These are phyloP conservation scores for Antennarius striatus DNA, from an alignment of 2,113 vertebrate genomes.

Conservation along the genomic window DNA sequence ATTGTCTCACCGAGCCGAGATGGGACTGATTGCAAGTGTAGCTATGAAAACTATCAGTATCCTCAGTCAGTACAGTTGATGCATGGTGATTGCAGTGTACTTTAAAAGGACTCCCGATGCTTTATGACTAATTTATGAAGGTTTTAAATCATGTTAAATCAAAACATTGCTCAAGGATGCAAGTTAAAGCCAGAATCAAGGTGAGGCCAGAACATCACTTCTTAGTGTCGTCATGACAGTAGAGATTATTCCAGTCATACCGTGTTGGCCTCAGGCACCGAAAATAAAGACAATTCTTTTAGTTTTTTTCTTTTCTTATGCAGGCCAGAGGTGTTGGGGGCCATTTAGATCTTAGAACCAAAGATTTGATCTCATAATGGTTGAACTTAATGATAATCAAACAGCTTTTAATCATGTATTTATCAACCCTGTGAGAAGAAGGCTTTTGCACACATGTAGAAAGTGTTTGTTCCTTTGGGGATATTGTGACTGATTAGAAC, in stretches of 20 bases:
- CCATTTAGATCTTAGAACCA: too few relatives aligned
- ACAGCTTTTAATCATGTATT: not conserved
- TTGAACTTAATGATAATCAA: too few relatives aligned
- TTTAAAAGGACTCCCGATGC: not conserved
- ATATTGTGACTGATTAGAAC: slow-evolving; percentile 21
- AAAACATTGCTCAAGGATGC: not conserved
- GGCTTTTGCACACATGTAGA: not conserved
- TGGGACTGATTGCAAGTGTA: slow-evolving; percentile 2
- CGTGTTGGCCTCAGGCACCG: slow-evolving; percentile 37
- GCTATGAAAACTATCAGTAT: not conserved
- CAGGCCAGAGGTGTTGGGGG: slow-evolving; percentile 7
- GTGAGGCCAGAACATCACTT: slow-evolving; percentile 40
- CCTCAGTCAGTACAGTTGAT: slow-evolving; percentile 6
- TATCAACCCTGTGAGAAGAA: not conserved
- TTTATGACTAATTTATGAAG: not conserved
- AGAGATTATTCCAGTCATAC: slow-evolving; percentile 29
- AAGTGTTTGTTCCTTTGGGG: slow-evolving; percentile 11
- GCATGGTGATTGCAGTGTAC: not conserved
- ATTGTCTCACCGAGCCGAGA: slow-evolving; percentile 4
- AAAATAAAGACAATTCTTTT: not conserved
- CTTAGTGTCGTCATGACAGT: slow-evolving; percentile 34
- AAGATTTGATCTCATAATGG: too few relatives aligned
- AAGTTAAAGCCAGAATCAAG: slow-evolving; percentile 21
- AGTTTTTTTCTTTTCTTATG: slow-evolving; percentile 7
- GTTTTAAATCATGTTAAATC: slow-evolving; percentile 1